Evolutionary conservation across 2,113 vertebrate genomes (phyloP).

Genomic region (Corythornis cristatus): DNA sequence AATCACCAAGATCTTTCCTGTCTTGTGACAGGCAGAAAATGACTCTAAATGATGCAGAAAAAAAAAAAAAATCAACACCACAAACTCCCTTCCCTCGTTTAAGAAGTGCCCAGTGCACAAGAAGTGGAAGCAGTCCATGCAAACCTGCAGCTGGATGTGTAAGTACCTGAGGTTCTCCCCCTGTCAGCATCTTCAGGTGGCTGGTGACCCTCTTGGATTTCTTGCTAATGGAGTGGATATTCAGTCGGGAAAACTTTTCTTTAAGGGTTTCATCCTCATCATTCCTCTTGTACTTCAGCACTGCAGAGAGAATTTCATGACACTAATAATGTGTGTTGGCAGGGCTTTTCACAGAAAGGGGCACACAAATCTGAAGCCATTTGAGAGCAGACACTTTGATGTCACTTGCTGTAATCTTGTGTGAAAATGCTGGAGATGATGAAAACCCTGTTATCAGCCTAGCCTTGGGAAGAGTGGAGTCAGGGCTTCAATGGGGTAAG

Average conservation of each 20-base stretch:
- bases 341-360: background rate
- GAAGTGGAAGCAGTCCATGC: background rate
- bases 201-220: conserved; percentile 95
- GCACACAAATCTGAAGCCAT: conserved; percentile 6
- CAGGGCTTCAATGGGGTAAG: background rate
- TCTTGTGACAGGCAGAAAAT: background rate
- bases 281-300: conserved; percentile 92
- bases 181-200: conserved; percentile 90
- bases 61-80: conserved; percentile 2
- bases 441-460: background rate
- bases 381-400: conserved; percentile 19
- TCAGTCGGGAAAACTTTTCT: conserved; percentile 90
- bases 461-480: background rate
- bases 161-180: conserved; percentile 91
- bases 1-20: conserved; percentile 23
- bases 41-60: background rate
- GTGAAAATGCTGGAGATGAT: conserved; percentile 28
- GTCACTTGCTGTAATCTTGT: conserved; percentile 15
- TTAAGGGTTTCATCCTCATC: conserved; percentile 93
- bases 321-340: background rate
- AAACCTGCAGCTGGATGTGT: background rate
- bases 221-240: conserved; percentile 95
- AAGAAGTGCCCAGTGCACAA: background rate
- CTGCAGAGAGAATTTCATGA: conserved; percentile 74
- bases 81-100: background rate